Evolutionary conservation across 2,888 invertebrate species (phyloP).

Genomic region (Lithophane leautieri): DNA sequence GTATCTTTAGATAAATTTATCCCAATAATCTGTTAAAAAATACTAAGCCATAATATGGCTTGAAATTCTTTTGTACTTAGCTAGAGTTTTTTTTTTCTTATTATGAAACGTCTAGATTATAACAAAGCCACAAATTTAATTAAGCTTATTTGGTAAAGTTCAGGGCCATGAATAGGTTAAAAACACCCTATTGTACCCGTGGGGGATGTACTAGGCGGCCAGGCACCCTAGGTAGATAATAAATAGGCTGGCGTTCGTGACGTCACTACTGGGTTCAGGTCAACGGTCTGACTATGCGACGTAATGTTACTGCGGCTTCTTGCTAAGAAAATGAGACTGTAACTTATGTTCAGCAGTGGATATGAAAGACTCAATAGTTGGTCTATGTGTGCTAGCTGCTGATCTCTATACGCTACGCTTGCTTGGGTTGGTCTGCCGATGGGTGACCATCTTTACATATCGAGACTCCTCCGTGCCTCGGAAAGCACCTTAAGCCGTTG

Average conservation of each 20-base stretch:
- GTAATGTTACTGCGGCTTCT: constrained; percentile 18
- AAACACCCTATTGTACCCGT: constrained; percentile 2
- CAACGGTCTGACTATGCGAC: constrained; percentile 20
- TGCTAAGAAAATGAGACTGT: neutral
- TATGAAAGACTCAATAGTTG: neutral
- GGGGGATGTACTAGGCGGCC: constrained; percentile 9
- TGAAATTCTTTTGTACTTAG: no score
- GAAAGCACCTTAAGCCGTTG: no score
- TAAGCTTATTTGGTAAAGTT: constrained; percentile 24
- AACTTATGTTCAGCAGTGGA: neutral
- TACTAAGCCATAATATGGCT: no score
- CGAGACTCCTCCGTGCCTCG: no score
- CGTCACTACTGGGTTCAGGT: constrained; percentile 45
- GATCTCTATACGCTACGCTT: no score
- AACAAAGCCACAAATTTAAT: constrained; percentile 7
- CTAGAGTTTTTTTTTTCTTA: no score
- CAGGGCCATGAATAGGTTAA: constrained; percentile 39
- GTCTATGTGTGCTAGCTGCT: no score
- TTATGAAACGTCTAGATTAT: constrained; percentile 2
- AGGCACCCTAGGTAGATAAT: constrained; percentile 28
- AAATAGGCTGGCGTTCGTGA: constrained; percentile 29
- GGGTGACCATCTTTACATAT: no score
- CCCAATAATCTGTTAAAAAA: no score
- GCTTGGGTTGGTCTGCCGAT: no score
- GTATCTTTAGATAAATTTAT: no score